phyloP scores from a whole-genome alignment of 2,113 vertebrate species.

The Cyphomyrus discorhynchus region DNA sequence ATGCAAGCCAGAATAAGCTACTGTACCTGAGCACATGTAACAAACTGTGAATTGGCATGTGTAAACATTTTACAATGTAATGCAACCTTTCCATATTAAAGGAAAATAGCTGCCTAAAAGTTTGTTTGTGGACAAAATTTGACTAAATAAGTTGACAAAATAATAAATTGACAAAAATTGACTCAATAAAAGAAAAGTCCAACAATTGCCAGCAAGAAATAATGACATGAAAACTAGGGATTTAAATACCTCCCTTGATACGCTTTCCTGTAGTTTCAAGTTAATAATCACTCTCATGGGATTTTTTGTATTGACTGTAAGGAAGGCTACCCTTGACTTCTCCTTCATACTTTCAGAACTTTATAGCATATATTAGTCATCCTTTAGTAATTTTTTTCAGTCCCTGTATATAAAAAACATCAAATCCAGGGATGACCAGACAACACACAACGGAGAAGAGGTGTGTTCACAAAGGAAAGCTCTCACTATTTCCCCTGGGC shows the following conservation, averaged over 20 bases:
- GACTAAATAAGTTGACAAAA: neutral
- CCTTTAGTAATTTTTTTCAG: neutral
- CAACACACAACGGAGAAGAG: neutral
- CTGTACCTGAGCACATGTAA: neutral
- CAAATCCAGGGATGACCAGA: neutral
- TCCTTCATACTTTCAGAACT: neutral
- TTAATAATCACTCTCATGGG: neutral
- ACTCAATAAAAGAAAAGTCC: neutral
- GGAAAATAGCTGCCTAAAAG: neutral
- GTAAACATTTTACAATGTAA: neutral
- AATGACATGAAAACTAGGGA: neutral
- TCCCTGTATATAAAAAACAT: neutral
- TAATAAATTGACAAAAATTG: neutral
- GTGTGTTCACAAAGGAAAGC: neutral
- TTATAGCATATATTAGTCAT: neutral
- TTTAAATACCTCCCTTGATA: neutral
- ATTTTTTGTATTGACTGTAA: neutral
- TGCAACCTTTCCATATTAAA: neutral
- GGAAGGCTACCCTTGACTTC: neutral
- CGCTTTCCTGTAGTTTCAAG: neutral
- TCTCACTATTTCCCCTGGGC: neutral
- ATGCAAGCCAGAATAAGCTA: neutral
- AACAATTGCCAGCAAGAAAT: neutral
- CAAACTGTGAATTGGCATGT: neutral
- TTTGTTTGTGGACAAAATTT: neutral